Base-by-base conservation (phyloP, 2,113 vertebrate species). In the Todiramphus chloris region DNA sequence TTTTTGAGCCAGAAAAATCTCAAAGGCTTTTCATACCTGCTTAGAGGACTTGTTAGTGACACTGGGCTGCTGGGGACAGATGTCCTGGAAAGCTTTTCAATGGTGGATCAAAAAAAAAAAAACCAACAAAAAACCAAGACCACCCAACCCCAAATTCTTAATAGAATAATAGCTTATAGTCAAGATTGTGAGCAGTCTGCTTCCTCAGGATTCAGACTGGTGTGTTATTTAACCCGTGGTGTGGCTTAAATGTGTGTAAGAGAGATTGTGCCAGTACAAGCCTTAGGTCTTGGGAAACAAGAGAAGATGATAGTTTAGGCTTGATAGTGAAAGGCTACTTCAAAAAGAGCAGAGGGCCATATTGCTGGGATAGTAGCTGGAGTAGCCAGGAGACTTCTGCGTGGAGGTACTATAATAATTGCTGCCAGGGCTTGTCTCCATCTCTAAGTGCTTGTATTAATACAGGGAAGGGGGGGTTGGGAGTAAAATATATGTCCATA, bases 91-190 rank as follows among this genome's bases (percentile, higher is more conserved):
- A 51, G 28, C 56, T 85, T 78, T 89, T 67, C 31, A 55, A 0
- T 43, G 37, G 16, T 81, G 68, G 41, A 30, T 91, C 21, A 73
- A 63, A 89, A 77, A 16, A 48, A 44, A 8, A 64, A 11, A 17
- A 64, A 35, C 21, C 31, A 44, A 12, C 1, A 56, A 55, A 63
- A n/a, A 5, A 4, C 10, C 1, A 0, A 10, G 44, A 33, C 5
- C 17, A 82, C 8, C 43, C 44, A 67, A 33, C 8, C 5, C 24
- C 20, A 83, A 80, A 43, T 20, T 12, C 69, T 23, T 19, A 41
- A 51, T 2, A 48, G 18, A 14, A 7, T 63, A 33, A 60, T 27
- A 41, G 25, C 5, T 3, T 28, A 1, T 53, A 4, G 27, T 69
- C 16, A 56, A 23, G 35, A 11, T 13, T 44, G 35, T 64, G 72